These are phyloP conservation scores for Falco rusticolus DNA, from an alignment of 2,797 vertebrate species.

Conservation along the genomic window DNA sequence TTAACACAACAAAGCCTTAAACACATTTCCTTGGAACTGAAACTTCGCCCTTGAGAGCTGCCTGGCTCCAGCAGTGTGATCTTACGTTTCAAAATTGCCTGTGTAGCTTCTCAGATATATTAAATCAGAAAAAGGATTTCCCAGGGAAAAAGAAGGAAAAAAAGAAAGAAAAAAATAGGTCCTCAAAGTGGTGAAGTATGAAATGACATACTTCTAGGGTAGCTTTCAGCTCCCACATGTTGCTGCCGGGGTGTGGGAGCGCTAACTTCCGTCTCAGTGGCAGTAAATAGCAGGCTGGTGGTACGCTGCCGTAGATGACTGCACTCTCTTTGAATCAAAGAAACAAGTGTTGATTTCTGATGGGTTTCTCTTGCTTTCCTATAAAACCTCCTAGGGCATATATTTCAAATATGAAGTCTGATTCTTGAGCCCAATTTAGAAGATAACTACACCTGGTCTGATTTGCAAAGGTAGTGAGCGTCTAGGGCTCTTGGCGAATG, in stretches of 20 bases:
- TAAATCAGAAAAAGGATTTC: slow-evolving; percentile 36
- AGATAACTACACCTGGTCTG: not conserved
- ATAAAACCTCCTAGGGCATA: not conserved
- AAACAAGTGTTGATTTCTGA: slow-evolving; percentile 14
- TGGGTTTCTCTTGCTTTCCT: not conserved
- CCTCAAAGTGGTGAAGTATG: slow-evolving; percentile 17
- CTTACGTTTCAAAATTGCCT: not conserved
- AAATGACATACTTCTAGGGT: slow-evolving; percentile 32
- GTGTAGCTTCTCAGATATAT: not conserved
- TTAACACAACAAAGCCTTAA: slow-evolving; percentile 36
- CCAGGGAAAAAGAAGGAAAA: not conserved
- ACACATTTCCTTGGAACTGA: slow-evolving; percentile 17
- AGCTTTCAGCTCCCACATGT: slow-evolving; percentile 56
- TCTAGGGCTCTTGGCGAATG: not conserved
- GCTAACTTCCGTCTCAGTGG: slow-evolving; percentile 26
- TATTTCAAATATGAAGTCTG: slow-evolving; percentile 7
- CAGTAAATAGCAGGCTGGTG: slow-evolving; percentile 41
- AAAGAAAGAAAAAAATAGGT: fast-evolving
- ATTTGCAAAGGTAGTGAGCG: not conserved
- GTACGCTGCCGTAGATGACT: not conserved
- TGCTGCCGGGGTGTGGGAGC: slow-evolving; percentile 31
- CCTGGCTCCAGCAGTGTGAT: not conserved
- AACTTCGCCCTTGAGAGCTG: slow-evolving; percentile 28
- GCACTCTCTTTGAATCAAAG: slow-evolving; percentile 8
- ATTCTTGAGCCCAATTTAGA: not conserved